Base-by-base conservation (phyloP, 2,113 vertebrate genomes). In the Oplegnathus fasciatus region DNA sequence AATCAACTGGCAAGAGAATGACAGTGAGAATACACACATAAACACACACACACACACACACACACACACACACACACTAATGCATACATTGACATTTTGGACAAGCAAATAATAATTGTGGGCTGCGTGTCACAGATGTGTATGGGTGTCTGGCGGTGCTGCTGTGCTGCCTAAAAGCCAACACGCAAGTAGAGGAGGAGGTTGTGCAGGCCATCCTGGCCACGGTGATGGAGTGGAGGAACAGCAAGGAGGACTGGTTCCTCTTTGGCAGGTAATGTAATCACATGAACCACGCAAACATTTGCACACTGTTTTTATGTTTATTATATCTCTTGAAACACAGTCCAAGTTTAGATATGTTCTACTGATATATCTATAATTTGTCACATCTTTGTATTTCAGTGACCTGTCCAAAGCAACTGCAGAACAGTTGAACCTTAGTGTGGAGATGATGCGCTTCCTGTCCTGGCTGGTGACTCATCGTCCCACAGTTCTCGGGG, bases 381-480 rank as follows among this genome's bases (percentile, higher is more conserved):
- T 75, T 78, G 54, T 52, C 61, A 42, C 24, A 70, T 85, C 88
- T 66, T 80, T 93, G 87, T 88, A 52, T 57, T 89, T 89, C 64
- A 99, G 98, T 92, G 95, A 95, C 88, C 91, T 99, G n/a, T 96
- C 96, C 32, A 94, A 96, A 84, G 94, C 87, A 8, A 95, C 94
- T 64, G 85, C 96, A 54, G 88, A 94, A 13, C 88, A 97, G 71
- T 91, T 99, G 81, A 96, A 95, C 68, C 83, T 98, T 26, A 95
- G 97, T 71, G 96, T 98, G 85, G 98, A 99, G 90, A 96, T 99
- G 88, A 97, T 99, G 64, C 96, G 96, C 46, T 98, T 97, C 87
- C 92, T 99, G 62, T 96, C 96, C 74, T 93, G 97, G 85, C 83
- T 98, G 91, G 94, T 98, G 90, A 94, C 94, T 67, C 93, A 92